Percentiles rank a stretch among this genome's conserved stretches.
These are phyloP conservation scores for Venturia canescens DNA, from an alignment of 1,140 invertebrate species.

Conservation along the genomic window DNA sequence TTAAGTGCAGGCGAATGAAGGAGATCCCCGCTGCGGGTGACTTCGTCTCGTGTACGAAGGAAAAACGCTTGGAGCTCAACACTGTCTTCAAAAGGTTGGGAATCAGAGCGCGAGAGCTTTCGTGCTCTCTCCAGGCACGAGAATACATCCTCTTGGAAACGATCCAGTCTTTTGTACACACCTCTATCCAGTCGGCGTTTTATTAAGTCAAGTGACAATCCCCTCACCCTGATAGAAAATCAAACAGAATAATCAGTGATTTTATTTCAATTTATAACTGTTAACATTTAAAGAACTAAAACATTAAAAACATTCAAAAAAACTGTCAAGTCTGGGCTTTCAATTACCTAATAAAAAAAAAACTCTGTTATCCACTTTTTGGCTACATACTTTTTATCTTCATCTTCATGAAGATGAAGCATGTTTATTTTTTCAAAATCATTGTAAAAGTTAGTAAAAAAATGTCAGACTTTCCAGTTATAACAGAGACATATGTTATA, in stretches of 20 bases:
- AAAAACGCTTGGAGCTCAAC: conserved; percentile 96
- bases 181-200: conserved; percentile 91
- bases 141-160: conserved; percentile 98
- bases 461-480: too few species aligned
- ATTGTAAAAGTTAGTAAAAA: too few species aligned
- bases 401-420: too few species aligned
- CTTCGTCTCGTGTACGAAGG: conserved; percentile 85
- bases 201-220: conserved; percentile 89
- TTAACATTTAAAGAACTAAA: too few species aligned
- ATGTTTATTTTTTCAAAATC: too few species aligned
- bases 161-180: conserved; percentile 93
- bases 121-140: conserved; percentile 94
- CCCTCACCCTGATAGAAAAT: conserved; percentile 80
- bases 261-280: too few species aligned
- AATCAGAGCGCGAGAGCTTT: conserved; percentile 91
- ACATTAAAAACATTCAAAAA: too few species aligned
- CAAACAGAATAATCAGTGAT: neutral
- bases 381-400: too few species aligned
- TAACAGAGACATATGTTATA: neutral
- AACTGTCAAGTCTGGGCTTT: too few species aligned
- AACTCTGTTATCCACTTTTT: too few species aligned
- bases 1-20: conserved; percentile 92
- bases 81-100: conserved; percentile 96
- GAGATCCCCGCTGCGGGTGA: conserved; percentile 87
- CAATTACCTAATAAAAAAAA: too few species aligned